Conservation (phyloP, 2,797 vertebrate species). For the Coregonus ussuriensis region DNA sequence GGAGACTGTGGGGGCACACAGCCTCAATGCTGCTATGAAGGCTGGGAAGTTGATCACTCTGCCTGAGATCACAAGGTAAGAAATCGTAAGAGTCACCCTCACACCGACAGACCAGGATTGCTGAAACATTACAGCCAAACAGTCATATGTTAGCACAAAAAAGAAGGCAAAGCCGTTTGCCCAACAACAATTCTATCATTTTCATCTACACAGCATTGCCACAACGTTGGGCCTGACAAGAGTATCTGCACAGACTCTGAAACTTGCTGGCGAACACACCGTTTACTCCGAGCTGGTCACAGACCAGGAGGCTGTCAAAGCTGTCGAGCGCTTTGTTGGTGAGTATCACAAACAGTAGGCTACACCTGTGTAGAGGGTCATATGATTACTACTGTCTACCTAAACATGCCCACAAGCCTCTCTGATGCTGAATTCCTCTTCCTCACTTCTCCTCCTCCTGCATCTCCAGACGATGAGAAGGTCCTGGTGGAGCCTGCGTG, state of each 20-base stretch:
- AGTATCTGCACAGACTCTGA: slow-evolving; percentile 80
- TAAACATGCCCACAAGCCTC: background rate
- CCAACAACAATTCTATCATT: background rate
- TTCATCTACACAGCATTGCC: slow-evolving; percentile 76
- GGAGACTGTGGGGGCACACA: slow-evolving; percentile 87
- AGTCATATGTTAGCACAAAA: background rate
- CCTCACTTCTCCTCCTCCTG: background rate
- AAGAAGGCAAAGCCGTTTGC: background rate
- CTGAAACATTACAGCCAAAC: background rate
- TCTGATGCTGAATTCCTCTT: slow-evolving; percentile 11
- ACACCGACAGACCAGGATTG: background rate
- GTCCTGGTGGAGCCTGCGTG: slow-evolving; percentile 90
- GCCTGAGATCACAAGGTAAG: slow-evolving; percentile 87
- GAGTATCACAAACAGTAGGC: slow-evolving; percentile 50
- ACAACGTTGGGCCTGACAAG: slow-evolving; percentile 84
- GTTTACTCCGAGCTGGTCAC: slow-evolving; percentile 85
- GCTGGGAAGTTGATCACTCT: slow-evolving; percentile 82
- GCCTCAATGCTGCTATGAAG: slow-evolving; percentile 79
- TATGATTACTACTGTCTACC: background rate
- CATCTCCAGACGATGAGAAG: slow-evolving; percentile 84
- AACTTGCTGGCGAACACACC: slow-evolving; percentile 71
- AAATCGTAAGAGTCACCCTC: background rate
- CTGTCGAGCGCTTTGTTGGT: slow-evolving; percentile 86
- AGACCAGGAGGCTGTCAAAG: slow-evolving; percentile 81
- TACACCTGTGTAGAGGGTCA: background rate